A percentile compares a stretch with the other conserved stretches of the same genome.
phyloP scores from a whole-genome alignment of 2,888 invertebrate genomes.

The Acanthosepion esculentum region DNA sequence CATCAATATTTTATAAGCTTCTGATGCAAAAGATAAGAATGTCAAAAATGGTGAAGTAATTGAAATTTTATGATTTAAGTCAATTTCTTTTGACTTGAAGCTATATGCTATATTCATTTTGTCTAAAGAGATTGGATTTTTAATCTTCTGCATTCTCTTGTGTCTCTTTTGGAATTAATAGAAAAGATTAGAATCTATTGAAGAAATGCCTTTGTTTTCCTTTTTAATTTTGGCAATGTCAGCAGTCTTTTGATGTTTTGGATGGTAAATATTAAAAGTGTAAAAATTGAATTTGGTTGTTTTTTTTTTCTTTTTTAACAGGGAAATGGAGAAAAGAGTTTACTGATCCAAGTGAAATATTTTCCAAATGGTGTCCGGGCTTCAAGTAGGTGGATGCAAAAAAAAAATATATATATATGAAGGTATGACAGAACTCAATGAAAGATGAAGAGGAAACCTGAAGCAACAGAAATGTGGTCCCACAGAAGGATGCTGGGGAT shows the following conservation, averaged over 20 bases:
- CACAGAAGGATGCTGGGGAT: no score
- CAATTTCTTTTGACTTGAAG: background rate
- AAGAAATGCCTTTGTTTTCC: background rate
- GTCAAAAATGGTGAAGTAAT: background rate
- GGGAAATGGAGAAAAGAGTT: background rate
- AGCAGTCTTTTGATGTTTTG: background rate
- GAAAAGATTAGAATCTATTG: background rate
- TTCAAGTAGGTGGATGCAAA: background rate
- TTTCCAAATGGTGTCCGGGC: background rate
- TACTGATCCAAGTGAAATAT: background rate
- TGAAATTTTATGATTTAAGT: slow-evolving; percentile 8
- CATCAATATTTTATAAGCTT: background rate
- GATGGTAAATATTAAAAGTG: background rate
- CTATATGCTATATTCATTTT: background rate
- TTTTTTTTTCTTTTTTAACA: background rate
- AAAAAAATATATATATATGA: no score
- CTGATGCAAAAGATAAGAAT: background rate
- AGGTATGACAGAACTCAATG: no score
- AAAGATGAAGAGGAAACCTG: no score
- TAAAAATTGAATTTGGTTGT: background rate
- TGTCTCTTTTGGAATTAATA: background rate
- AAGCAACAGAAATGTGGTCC: no score
- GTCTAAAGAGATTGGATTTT: background rate
- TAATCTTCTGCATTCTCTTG: background rate
- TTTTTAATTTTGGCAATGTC: background rate